Conservation (phyloP, 1,140 invertebrate genomes). For the Maconellicoccus hirsutus region DNA sequence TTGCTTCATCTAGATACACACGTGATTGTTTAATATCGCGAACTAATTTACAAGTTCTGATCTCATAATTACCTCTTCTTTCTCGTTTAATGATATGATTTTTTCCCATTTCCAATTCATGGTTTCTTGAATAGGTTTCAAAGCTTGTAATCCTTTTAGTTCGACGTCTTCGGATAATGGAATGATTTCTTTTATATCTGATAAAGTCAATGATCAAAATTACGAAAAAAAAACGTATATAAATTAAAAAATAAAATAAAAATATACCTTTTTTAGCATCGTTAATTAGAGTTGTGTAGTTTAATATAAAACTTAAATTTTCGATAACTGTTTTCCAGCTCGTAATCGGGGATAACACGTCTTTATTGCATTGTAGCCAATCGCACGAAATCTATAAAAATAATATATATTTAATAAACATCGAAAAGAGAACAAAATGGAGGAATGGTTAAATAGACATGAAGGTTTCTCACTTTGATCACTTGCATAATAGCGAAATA, state of each 20-base stretch:
- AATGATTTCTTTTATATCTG: neutral
- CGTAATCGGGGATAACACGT: neutral
- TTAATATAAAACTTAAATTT: neutral
- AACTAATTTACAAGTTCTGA: neutral
- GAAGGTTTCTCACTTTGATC: conserved; percentile 7
- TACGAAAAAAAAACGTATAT: too few relatives aligned
- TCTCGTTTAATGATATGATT: neutral
- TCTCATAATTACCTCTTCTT: neutral
- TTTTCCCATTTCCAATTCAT: neutral
- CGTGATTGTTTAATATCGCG: too few relatives aligned
- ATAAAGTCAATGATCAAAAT: neutral
- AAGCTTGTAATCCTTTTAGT: neutral
- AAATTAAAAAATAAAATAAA: neutral
- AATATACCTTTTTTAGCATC: neutral
- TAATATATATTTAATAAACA: neutral
- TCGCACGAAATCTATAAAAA: neutral
- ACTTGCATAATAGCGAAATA: neutral
- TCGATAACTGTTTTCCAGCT: neutral
- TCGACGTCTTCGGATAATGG: conserved; percentile 1
- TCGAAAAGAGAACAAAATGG: neutral
- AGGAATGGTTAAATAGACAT: neutral
- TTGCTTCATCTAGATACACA: conserved; percentile 1
- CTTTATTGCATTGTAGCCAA: conserved; percentile 1
- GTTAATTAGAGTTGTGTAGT: neutral
- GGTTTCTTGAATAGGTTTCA: neutral